Evolutionary conservation across 2,888 invertebrate genomes (phyloP).

Genomic region (Disparrhopalites patrizii): DNA sequence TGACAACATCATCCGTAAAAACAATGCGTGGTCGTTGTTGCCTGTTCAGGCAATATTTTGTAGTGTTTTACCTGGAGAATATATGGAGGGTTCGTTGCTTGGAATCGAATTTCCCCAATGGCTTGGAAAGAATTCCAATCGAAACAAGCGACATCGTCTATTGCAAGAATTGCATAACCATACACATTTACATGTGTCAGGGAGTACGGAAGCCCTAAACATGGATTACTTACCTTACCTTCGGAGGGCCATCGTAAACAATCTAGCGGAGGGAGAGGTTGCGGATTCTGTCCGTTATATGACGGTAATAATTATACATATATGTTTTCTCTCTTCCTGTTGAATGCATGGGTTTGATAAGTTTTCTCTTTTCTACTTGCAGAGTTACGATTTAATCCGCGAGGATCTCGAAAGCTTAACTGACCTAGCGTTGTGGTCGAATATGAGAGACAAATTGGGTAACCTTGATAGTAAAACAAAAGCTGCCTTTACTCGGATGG

Average conservation of each 20-base stretch:
- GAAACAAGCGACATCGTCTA: constrained; percentile 73
- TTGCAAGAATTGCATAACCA: constrained; percentile 83
- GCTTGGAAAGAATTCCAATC: constrained; percentile 91
- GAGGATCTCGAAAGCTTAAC: constrained; percentile 88
- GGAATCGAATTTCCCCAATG: constrained; percentile 90
- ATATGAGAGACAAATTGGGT: constrained; percentile 69
- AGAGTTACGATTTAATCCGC: constrained; percentile 76
- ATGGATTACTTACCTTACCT: constrained; percentile 83
- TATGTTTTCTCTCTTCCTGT: background rate
- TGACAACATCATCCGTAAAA: constrained; percentile 71
- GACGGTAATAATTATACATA: constrained; percentile 54
- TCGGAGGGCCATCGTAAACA: constrained; percentile 68
- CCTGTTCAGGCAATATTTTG: constrained; percentile 83
- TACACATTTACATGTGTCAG: constrained; percentile 66
- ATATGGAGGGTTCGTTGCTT: constrained; percentile 71
- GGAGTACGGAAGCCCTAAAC: constrained; percentile 74
- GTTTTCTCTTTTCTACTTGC: constrained; percentile 54
- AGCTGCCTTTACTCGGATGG: constrained; percentile 85
- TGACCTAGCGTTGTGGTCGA: constrained; percentile 82
- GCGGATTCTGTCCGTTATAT: constrained; percentile 72
- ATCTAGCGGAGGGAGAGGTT: constrained; percentile 64
- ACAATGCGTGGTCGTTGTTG: constrained; percentile 73
- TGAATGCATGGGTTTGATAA: background rate
- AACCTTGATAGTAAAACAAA: constrained; percentile 78
- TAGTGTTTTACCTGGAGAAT: constrained; percentile 83